phyloP scores from a whole-genome alignment of 2,888 invertebrate genomes.

The Philereme transversata region DNA sequence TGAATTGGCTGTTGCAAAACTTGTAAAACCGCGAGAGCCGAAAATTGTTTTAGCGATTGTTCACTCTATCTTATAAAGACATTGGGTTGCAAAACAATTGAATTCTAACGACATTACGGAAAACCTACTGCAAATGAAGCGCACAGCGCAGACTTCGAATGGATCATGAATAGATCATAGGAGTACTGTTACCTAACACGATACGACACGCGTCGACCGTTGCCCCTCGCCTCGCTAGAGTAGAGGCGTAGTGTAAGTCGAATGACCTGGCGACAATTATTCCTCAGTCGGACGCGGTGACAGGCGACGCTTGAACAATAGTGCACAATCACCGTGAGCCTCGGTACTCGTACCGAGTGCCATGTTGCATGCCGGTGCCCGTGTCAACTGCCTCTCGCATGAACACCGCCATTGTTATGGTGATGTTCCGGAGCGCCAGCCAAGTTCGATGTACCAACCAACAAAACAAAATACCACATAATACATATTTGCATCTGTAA shows the following conservation, averaged over 20 bases:
- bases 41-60: slow-evolving; percentile 32
- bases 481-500: slow-evolving; percentile 66
- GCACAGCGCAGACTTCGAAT: slow-evolving; percentile 24
- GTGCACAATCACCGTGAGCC: slow-evolving; percentile 72
- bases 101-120: slow-evolving; percentile 27
- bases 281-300: slow-evolving; percentile 54
- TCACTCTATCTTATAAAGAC: slow-evolving; percentile 1
- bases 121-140: slow-evolving; percentile 21
- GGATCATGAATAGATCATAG: slow-evolving; percentile 49
- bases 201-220: slow-evolving; percentile 39
- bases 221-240: slow-evolving; percentile 35
- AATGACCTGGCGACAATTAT: slow-evolving; percentile 57
- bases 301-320: slow-evolving; percentile 68
- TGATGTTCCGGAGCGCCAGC: slow-evolving; percentile 58
- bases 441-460: slow-evolving; percentile 57
- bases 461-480: slow-evolving; percentile 66
- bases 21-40: slow-evolving; percentile 37
- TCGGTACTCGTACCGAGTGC: slow-evolving; percentile 35
- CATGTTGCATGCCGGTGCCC: slow-evolving; percentile 43
- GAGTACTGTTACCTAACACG: slow-evolving; percentile 59
- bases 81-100: slow-evolving; percentile 27
- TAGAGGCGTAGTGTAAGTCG: slow-evolving; percentile 46
- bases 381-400: slow-evolving; percentile 75
- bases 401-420: slow-evolving; percentile 75
- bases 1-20: slow-evolving; percentile 36